phyloP scores from a whole-genome alignment of 2,113 vertebrate species.

The Plestiodon gilberti region DNA sequence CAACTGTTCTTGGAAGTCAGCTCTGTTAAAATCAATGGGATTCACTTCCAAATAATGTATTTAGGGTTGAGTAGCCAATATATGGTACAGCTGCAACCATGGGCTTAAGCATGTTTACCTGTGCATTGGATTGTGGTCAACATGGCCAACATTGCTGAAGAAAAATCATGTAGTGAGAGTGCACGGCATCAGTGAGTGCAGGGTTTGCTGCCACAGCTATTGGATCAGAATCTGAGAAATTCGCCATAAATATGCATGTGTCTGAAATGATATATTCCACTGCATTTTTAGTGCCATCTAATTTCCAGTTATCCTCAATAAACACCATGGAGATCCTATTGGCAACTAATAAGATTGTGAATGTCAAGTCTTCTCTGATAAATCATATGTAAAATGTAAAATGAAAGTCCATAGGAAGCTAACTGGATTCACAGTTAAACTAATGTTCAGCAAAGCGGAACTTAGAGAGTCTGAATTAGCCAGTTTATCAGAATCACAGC shows the following conservation, averaged over 20 bases:
- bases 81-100: not conserved
- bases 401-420: slow-evolving; percentile 43
- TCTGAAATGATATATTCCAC: not conserved
- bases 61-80: not conserved
- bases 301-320: slow-evolving; percentile 27
- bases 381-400: slow-evolving; percentile 49
- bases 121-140: not conserved
- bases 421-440: slow-evolving; percentile 44
- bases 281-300: not conserved
- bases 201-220: not conserved
- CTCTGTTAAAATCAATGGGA: not conserved
- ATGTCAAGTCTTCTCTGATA: slow-evolving; percentile 41
- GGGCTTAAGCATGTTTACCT: not conserved
- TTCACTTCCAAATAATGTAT: not conserved
- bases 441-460: slow-evolving; percentile 57
- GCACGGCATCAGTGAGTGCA: not conserved
- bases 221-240: not conserved
- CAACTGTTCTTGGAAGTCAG: not conserved
- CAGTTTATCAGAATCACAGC: slow-evolving; percentile 28
- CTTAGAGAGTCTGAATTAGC: slow-evolving; percentile 38
- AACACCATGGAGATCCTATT: slow-evolving; percentile 26
- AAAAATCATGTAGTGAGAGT: not conserved
- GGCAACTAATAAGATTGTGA: slow-evolving; percentile 21
- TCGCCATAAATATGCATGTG: not conserved
- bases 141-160: too few species aligned